Conservation (phyloP, 2,113 vertebrate species). For the Ageneiosus marmoratus region DNA sequence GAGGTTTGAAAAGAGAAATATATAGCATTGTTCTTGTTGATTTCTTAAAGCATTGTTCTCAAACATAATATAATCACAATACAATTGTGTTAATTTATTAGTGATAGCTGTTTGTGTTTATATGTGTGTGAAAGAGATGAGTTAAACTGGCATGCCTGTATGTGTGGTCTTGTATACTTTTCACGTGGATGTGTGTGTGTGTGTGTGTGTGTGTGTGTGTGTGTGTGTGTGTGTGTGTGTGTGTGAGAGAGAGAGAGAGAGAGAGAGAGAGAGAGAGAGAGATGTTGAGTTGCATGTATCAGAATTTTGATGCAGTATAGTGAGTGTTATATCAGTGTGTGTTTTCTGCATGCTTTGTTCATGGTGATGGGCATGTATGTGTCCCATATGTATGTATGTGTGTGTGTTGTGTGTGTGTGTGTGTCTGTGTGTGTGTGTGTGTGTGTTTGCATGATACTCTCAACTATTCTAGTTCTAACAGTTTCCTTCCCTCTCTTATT, state of each 20-base stretch:
- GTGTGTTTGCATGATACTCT: constrained; percentile 14
- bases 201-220: too few relatives aligned
- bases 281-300: not conserved
- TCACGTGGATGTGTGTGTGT: too few relatives aligned
- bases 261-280: too few relatives aligned
- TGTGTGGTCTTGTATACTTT: too few relatives aligned
- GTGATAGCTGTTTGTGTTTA: too few relatives aligned
- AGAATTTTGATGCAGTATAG: not conserved
- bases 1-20: constrained; percentile 50
- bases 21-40: too few relatives aligned
- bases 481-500: constrained; percentile 23
- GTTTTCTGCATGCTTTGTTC: not conserved
- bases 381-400: not conserved
- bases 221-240: constrained; percentile 12
- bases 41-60: constrained; percentile 34
- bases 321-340: not conserved
- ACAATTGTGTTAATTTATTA: too few relatives aligned
- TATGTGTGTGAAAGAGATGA: too few relatives aligned
- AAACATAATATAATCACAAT: too few relatives aligned
- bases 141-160: too few relatives aligned
- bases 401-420: not conserved
- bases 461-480: constrained; percentile 18
- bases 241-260: too few relatives aligned
- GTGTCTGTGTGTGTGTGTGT: not conserved
- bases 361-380: too few relatives aligned